Evolutionary conservation across 35 echinoderm and acorn worm genomes (phyloP).

Genomic region (Acanthaster planci): DNA sequence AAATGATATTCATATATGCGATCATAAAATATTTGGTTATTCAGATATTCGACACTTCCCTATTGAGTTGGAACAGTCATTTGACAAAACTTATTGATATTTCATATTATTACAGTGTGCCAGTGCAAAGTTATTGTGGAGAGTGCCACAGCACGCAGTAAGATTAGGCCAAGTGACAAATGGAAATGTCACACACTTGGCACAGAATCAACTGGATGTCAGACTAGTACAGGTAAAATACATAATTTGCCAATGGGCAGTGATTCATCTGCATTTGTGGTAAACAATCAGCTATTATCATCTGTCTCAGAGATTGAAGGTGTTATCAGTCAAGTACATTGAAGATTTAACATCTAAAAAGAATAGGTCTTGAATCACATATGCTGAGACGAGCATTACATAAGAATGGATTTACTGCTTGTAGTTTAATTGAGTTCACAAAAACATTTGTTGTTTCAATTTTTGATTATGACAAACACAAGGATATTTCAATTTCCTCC

Average conservation of each 20-base stretch:
- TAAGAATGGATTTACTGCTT: background rate
- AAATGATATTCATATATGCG: too few relatives aligned
- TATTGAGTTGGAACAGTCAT: background rate
- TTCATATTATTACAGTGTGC: background rate
- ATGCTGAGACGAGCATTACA: background rate
- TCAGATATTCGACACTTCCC: too few relatives aligned
- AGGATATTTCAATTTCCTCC: too few relatives aligned
- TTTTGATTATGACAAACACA: too few relatives aligned
- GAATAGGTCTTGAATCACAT: background rate
- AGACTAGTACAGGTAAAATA: conserved; percentile 48
- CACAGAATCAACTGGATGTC: conserved; percentile 54
- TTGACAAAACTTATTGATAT: background rate
- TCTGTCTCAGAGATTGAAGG: background rate
- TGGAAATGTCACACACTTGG: background rate
- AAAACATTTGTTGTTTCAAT: too few relatives aligned
- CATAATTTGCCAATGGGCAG: background rate
- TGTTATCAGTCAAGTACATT: background rate
- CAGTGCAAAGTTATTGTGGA: conserved; percentile 15
- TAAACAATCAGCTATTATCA: background rate
- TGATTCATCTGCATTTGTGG: background rate
- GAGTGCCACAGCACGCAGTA: conserved; percentile 1
- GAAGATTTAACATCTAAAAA: background rate
- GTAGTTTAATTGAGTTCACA: too few relatives aligned
- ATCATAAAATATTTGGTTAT: too few relatives aligned
- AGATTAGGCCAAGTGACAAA: background rate